phyloP scores from a whole-genome alignment of 2,113 vertebrate species.

The Echinops telfairi region DNA sequence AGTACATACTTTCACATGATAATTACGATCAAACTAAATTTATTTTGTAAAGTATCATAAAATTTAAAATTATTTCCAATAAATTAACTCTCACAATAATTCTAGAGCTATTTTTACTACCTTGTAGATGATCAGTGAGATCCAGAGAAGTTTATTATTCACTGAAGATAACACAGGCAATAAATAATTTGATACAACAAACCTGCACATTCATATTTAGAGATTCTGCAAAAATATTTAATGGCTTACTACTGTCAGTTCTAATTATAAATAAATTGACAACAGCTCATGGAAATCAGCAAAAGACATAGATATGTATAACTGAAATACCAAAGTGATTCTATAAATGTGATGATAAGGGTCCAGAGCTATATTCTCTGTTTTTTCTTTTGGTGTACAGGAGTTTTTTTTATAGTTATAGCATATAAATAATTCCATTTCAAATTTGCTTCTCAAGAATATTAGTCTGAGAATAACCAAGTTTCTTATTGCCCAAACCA shows the following conservation, averaged over 20 bases:
- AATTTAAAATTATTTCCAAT: not conserved
- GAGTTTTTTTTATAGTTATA: not conserved
- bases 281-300: not conserved
- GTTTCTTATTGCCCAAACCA: not conserved
- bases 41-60: no score
- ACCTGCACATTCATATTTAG: not conserved
- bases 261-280: not conserved
- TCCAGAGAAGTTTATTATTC: not conserved
- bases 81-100: not conserved
- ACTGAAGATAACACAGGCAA: not conserved
- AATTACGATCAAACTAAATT: not conserved
- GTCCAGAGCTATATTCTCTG: not conserved
- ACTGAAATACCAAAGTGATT: not conserved
- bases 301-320: not conserved
- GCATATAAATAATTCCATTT: not conserved
- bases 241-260: not conserved
- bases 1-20: not conserved
- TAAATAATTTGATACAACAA: not conserved
- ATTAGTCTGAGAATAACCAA: not conserved
- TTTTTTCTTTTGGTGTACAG: not conserved
- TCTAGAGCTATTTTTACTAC: not conserved
- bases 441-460: not conserved
- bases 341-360: not conserved
- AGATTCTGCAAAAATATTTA: not conserved
- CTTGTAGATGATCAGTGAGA: not conserved